Base-by-base conservation (phyloP, 2,888 invertebrate species). In the Rhopalosiphum nymphaeae region DNA sequence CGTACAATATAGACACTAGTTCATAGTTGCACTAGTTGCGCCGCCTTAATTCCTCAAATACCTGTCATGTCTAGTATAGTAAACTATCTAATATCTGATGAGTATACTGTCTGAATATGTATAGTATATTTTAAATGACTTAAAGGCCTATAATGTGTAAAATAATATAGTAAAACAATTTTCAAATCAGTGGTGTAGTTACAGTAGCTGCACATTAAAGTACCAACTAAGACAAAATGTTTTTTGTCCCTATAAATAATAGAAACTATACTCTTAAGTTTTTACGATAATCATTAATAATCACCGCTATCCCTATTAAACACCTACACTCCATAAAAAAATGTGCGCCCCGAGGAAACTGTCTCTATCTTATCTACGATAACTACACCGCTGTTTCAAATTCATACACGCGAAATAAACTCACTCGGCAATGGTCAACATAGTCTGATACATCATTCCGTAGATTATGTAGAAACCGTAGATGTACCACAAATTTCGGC, bases 401-500 rank as follows among this genome's bases (percentile, higher is more conserved):
- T 49, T 11, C 36, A 3, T 10, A 25, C 25, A 10, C 56, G 16
- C 10, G 29, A 13, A 56, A 46, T 78, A 11, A 46, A 96, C 95
- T 95, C 95, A 97, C 97, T 97, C 97, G 26, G 98, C 97, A 94
- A 98, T 96, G 0, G 98, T 98, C 94, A 98, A 97, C 95, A 97
- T 97, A 95, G 98, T 97, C 95, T 98, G 98, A 95, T 97, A 98
- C 88, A 98, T 96, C 61, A 97, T 97, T 36, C 98, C 97, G 96
- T 98, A 97, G 11, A 97, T 95, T 21, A 98, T 96, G 95, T 98
- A 98, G 1, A 97, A 97, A 0, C 96, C 96, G 96, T 99, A 99
- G 26, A 98, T 97, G 25, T 97, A 96, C 96, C 97, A 97, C 90
- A 98, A 96, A 95, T 97, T 96, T 0, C 96, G 95, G 0, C 97